A percentile compares a stretch with the other conserved stretches of the same genome.
phyloP scores from a whole-genome alignment of 2,888 invertebrate genomes.

The Mesorhabditis belari region DNA sequence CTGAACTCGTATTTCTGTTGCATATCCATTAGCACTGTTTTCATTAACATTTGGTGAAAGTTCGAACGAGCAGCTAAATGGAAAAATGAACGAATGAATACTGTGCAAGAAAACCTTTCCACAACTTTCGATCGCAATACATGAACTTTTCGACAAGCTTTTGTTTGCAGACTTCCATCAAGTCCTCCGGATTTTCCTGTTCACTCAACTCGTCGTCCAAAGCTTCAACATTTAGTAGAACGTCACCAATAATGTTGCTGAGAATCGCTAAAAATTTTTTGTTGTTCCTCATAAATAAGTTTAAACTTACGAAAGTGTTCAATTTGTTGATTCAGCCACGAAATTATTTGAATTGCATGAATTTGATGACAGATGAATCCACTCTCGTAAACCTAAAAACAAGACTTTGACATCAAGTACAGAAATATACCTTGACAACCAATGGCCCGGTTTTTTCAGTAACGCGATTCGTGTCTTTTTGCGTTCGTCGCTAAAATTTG shows the following conservation, averaged over 20 bases:
- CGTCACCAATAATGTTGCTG: slow-evolving; percentile 37
- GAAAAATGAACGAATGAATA: slow-evolving; percentile 49
- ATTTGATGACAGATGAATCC: slow-evolving; percentile 86
- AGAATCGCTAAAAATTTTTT: slow-evolving; percentile 37
- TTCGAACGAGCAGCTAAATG: slow-evolving; percentile 48
- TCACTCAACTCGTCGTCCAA: slow-evolving; percentile 1
- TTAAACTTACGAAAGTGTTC: slow-evolving; percentile 54
- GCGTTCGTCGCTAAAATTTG: slow-evolving; percentile 26
- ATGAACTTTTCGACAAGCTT: slow-evolving; percentile 49
- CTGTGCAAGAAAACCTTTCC: slow-evolving; percentile 15
- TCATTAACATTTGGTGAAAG: slow-evolving; percentile 85
- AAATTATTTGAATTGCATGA: slow-evolving; percentile 79
- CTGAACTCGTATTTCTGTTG: slow-evolving; percentile 84
- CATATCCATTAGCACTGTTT: slow-evolving; percentile 89
- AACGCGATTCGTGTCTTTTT: slow-evolving; percentile 32
- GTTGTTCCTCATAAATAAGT: not conserved
- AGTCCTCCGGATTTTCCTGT: too few species aligned
- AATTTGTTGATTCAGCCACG: slow-evolving; percentile 75
- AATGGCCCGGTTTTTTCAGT: slow-evolving; percentile 43
- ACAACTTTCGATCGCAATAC: slow-evolving; percentile 72
- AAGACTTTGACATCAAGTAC: not conserved
- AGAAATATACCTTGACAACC: slow-evolving; percentile 35
- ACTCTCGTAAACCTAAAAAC: slow-evolving; percentile 70
- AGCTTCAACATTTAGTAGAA: slow-evolving; percentile 19
- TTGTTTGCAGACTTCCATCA: not conserved